Conservation (phyloP, 2,113 vertebrate species). For the Poeciliopsis prolifica region DNA sequence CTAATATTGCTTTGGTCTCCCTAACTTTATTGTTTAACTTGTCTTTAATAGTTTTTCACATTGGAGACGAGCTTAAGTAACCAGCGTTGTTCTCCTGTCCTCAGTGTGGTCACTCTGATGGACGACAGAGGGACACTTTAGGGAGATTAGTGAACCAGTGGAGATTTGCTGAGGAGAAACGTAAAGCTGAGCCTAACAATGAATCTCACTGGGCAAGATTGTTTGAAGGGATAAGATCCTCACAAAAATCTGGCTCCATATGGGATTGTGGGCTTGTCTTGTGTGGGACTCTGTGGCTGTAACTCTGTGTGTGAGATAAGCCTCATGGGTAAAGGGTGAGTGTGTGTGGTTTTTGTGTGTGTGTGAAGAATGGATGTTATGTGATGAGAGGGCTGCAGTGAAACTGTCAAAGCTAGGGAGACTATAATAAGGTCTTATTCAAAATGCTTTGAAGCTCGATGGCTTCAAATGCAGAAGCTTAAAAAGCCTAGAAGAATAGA, state of each 20-base stretch:
- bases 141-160: constrained; percentile 59
- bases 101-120: constrained; percentile 14
- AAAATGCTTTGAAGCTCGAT: constrained; percentile 47
- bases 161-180: constrained; percentile 66
- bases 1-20: no score
- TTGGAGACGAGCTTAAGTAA: neutral
- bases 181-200: constrained; percentile 71
- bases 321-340: constrained; percentile 5
- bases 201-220: constrained; percentile 63
- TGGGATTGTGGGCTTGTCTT: constrained; percentile 42
- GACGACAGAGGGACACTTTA: constrained; percentile 41
- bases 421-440: constrained; percentile 48
- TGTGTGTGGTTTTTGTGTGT: constrained; percentile 7
- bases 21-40: neutral
- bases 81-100: neutral
- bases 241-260: constrained; percentile 45
- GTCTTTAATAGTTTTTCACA: neutral
- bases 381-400: constrained; percentile 28
- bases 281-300: constrained; percentile 13
- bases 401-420: constrained; percentile 45
- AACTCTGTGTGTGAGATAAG: constrained; percentile 29
- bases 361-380: constrained; percentile 28
- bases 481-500: constrained; percentile 19
- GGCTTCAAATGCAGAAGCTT: constrained; percentile 48
- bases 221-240: constrained; percentile 68